Base-by-base conservation (phyloP, 2,797 vertebrate genomes). In the Gastrophryne carolinensis region DNA sequence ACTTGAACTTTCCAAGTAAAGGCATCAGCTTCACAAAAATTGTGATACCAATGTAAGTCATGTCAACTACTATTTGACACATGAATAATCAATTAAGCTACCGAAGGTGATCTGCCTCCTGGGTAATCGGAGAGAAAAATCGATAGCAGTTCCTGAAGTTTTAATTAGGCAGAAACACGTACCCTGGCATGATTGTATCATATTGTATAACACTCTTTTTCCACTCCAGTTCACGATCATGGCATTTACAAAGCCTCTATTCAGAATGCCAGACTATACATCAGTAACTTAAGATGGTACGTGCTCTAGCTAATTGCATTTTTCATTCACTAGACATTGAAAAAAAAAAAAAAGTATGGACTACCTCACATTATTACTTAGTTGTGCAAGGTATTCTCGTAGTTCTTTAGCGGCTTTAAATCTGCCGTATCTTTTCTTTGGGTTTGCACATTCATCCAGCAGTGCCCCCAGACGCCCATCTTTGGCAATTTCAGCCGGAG, bases 361-460 rank as follows among this genome's bases (percentile, higher is more conserved):
- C 94, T 98, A 99, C 95, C 97, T 99, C 74, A 91, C 92, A 0
- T 93, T 90, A 82, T 93, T 93, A 62, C 93, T 94, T 68, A 99
- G 84, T 72, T 95, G 94, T 81, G 94, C 95, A 80, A 99, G 92
- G 86, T 97, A 98, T 65, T 97, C 95, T 1, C 95, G 93, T 83
- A 99, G 91, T 72, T 98, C 97, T 82, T 92, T 97, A 5, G 97
- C 94, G 0, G 96, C 96, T 76, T 96, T 94, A 84, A 97, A 98
- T 75, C 97, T 92, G 29, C 97, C 96, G 0, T 94, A 98, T 54
- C 92, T 91, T 84, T 92, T 95, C 91, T 96, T 95, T 89, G 98
- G 98, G 86, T 91, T 95, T 90, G 96, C 94, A 84, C 98, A 99
- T 91, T 99, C 96, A 64, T 98, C 95, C 86, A 99, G 85, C 90